Base-by-base conservation (phyloP, 2,113 vertebrate species). In the Hucho hucho region DNA sequence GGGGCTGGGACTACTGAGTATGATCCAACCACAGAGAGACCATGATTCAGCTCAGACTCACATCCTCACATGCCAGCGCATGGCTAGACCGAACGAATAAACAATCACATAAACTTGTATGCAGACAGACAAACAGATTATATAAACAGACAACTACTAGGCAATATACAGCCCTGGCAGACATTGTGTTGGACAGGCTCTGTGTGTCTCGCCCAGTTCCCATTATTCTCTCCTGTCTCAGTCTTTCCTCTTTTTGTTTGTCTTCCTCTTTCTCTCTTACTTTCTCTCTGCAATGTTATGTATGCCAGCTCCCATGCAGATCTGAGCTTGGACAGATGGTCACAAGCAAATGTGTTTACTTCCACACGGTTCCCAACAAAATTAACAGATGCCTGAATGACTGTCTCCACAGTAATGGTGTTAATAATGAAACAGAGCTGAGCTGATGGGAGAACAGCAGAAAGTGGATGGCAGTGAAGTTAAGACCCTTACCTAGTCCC, bases 301-400 rank as follows among this genome's bases (percentile, higher is more conserved):
- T 85, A 86, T 85, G 83, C 84, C 85, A 89, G 87, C 85, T 79
- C 85, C 86, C 90, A 86, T 80, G 86, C 81, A 89, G 87, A 87
- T 89, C 81, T 37, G 84, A 81, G 89, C 84, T 79, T 86, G 84
- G 88, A 83, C 90, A 93, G 91, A 93, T 93, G 92, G 90, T 86
- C 81, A 75, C 70, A 84, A 81, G 89, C 88, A 85, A 86, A 87
- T 0, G 78, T 85, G 69, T 1, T 18, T 84, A 89, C 87, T 90
- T 92, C 89, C 90, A 89, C 86, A 87, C 90, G 90, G 88, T 86
- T 81, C 89, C 86, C 81, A 84, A 85, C 88, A 87, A 87, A 88
- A 88, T 67, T 83, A 92, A 81, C 91, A 93, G 92, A 92, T 92
- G 92, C 91, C 91, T 92, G 86, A 85, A 90, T 90, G 89, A 91